Base-by-base conservation (phyloP, 2,113 vertebrate genomes). In the Mola mola region DNA sequence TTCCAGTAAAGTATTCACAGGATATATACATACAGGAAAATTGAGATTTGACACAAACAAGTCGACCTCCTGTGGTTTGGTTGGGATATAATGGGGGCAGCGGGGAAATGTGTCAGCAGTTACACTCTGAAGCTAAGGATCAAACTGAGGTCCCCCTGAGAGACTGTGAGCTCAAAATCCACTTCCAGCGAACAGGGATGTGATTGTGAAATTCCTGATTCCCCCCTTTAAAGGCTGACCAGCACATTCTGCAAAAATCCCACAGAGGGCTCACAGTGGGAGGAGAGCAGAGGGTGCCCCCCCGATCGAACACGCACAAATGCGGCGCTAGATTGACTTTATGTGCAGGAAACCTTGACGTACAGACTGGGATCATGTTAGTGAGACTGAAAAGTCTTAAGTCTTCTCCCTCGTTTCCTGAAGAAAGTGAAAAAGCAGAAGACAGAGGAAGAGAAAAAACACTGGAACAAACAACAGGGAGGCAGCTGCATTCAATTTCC, bases 401-500 rank as follows among this genome's bases (percentile, higher is more conserved):
- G 55, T 20, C 6, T 64, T 31, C 24, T 1, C n/a, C 29, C 36
- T 57, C 13, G 8, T 22, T 66, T 44, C 26, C 26, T 48, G 22
- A 9, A 48, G 58, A 36, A 66, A 28, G 61, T 70, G 24, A 56
- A 42, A 56, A 50, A 37, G 38, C 24, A 53, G 16, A 51, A 48
- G 34, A 26, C 17, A 34, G 25, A 24, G 20, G 17, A 48, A 26
- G 16, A 19, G 28, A 42, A 37, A 0, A 70, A 55, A 59, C 8
- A 50, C 33, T 63, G 78, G 79, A 79, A 86, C 67, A 85, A 83
- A 82, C 82, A 81, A 81, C 55, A 64, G 61, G 37, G 51, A 57
- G 50, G 72, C 86, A 88, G 84, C 84, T 88, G 86, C 59, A 36
- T 83, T 88, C 71, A 79, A 89, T 89, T 88, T 90, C 85, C 87